phyloP scores from a whole-genome alignment of 2,888 invertebrate species.

The Rotaria socialis region DNA sequence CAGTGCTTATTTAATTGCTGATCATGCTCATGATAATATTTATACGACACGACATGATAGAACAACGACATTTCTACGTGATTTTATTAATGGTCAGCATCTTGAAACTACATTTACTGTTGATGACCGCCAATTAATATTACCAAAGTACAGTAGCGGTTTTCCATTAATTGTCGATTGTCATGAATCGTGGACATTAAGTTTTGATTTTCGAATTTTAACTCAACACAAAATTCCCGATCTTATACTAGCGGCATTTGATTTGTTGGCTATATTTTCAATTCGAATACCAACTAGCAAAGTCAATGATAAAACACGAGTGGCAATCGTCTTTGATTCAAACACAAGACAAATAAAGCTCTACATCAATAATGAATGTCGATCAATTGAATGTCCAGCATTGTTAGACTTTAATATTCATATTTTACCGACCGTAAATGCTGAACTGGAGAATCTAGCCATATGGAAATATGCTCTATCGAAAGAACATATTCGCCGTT shows the following conservation, averaged over 20 bases:
- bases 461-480: neutral
- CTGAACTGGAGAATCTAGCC: neutral
- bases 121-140: neutral
- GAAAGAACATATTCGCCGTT: neutral
- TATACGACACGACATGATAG: no score
- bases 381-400: neutral
- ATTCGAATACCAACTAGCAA: neutral
- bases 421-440: neutral
- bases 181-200: neutral
- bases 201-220: neutral
- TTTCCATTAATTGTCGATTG: neutral
- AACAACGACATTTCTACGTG: neutral
- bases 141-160: neutral
- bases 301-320: neutral
- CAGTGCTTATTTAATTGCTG: no score
- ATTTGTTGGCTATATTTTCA: neutral
- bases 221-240: neutral
- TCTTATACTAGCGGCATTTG: neutral
- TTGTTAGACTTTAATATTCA: neutral
- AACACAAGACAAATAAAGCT: neutral
- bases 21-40: no score
- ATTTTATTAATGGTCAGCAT: neutral
- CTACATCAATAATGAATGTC: neutral
- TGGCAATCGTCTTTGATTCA: neutral
- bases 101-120: neutral